phyloP scores from a whole-genome alignment of 2,797 vertebrate genomes.

The Leuciscus waleckii region DNA sequence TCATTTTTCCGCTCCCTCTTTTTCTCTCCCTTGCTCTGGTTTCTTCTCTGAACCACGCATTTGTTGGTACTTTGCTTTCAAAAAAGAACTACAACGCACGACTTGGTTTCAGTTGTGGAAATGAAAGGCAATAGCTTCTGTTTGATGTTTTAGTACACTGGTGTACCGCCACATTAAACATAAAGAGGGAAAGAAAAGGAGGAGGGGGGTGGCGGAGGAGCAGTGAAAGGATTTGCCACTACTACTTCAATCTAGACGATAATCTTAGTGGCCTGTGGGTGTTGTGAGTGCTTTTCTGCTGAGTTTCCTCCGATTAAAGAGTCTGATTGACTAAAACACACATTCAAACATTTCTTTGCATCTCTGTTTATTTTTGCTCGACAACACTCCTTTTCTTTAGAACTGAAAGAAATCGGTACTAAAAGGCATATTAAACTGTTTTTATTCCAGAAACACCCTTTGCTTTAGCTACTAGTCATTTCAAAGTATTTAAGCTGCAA shows the following conservation, averaged over 20 bases:
- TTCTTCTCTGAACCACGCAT: slow-evolving; percentile 37
- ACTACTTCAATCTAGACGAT: slow-evolving; percentile 52
- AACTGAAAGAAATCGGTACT: not conserved
- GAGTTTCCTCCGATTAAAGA: slow-evolving; percentile 40
- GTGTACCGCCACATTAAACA: slow-evolving; percentile 64
- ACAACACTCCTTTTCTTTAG: not conserved
- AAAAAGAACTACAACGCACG: slow-evolving; percentile 53
- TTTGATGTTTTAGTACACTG: slow-evolving; percentile 65
- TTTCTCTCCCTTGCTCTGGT: slow-evolving; percentile 24
- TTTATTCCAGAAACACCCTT: not conserved
- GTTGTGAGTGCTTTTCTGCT: slow-evolving; percentile 41
- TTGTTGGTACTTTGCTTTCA: slow-evolving; percentile 56
- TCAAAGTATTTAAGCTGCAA: not conserved
- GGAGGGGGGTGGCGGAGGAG: slow-evolving; percentile 26
- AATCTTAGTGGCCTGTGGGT: slow-evolving; percentile 54
- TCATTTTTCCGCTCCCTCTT: slow-evolving; percentile 24
- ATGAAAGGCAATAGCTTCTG: slow-evolving; percentile 61
- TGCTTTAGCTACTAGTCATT: slow-evolving; percentile 5
- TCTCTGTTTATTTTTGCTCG: slow-evolving; percentile 19
- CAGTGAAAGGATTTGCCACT: slow-evolving; percentile 50
- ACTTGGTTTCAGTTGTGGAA: slow-evolving; percentile 62
- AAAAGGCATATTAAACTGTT: slow-evolving; percentile 8
- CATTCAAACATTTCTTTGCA: slow-evolving; percentile 43
- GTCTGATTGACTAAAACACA: slow-evolving; percentile 39
- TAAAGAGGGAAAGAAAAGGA: slow-evolving; percentile 51